phyloP scores from a whole-genome alignment of 2,888 invertebrate species.

The Calliphora vomitoria region DNA sequence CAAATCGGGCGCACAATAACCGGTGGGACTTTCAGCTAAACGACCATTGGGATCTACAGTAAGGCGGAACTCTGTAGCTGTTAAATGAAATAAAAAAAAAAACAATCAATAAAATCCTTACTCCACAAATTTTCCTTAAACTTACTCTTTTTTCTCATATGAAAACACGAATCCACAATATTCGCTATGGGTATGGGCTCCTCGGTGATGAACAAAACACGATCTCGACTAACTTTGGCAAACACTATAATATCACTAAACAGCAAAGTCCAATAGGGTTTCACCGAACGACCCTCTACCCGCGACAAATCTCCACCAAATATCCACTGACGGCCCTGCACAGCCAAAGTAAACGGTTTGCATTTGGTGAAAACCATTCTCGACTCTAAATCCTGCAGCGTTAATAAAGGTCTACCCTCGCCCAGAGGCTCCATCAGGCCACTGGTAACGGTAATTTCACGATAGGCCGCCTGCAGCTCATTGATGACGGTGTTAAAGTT shows the following conservation, averaged over 20 bases:
- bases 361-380: constrained; percentile 95
- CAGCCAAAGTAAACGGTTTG: constrained; percentile 94
- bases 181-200: constrained; percentile 92
- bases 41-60: constrained; percentile 88
- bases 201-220: constrained; percentile 94
- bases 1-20: constrained; percentile 89
- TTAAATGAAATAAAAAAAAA: constrained; percentile 67
- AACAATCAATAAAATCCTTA: not conserved
- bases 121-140: constrained; percentile 11
- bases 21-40: constrained; percentile 89
- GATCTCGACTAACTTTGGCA: constrained; percentile 93
- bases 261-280: constrained; percentile 94
- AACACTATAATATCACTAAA: constrained; percentile 94
- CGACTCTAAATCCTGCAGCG: constrained; percentile 93
- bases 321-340: constrained; percentile 94
- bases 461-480: constrained; percentile 88
- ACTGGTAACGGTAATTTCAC: constrained; percentile 93
- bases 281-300: constrained; percentile 92
- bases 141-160: constrained; percentile 92
- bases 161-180: constrained; percentile 93
- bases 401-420: constrained; percentile 92
- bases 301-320: constrained; percentile 94
- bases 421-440: constrained; percentile 94
- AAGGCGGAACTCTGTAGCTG: constrained; percentile 94
- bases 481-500: constrained; percentile 84